Evolutionary conservation across 2,797 vertebrate species (phyloP).

Genomic region (Poecilia gillii): DNA sequence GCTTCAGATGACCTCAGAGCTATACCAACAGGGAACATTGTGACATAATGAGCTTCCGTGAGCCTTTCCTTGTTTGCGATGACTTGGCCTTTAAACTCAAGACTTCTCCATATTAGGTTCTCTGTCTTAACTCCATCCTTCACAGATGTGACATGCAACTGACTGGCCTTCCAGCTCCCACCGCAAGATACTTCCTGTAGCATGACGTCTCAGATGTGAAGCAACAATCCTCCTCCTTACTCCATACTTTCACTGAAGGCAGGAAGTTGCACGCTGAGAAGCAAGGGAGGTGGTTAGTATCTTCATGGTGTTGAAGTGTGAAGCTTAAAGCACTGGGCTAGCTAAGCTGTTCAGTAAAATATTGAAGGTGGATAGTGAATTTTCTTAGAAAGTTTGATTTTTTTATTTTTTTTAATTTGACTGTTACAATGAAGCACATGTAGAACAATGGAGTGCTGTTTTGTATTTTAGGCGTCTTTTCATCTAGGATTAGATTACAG

Average conservation of each 20-base stretch:
- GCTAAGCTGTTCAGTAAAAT: constrained; percentile 6
- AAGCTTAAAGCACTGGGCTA: constrained; percentile 4
- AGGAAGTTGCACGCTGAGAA: constrained; percentile 42
- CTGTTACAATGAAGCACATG: not conserved
- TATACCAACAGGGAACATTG: constrained; percentile 5
- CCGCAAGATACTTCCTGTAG: constrained; percentile 71
- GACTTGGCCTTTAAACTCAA: constrained; percentile 35
- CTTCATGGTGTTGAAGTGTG: constrained; percentile 8
- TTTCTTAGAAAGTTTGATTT: not conserved
- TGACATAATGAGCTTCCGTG: constrained; percentile 18
- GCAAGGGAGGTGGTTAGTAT: constrained; percentile 28
- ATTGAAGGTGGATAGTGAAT: not conserved
- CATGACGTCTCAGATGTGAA: constrained; percentile 60
- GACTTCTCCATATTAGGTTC: constrained; percentile 72
- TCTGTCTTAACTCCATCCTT: constrained; percentile 35
- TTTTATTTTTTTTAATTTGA: not conserved
- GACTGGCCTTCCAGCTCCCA: constrained; percentile 47
- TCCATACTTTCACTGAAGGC: constrained; percentile 44
- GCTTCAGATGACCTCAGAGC: not conserved
- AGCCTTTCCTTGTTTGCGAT: constrained; percentile 35
- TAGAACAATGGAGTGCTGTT: not conserved
- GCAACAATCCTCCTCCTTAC: constrained; percentile 47
- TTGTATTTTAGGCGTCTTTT: not conserved
- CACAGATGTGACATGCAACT: constrained; percentile 63
- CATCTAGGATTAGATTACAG: not conserved